phyloP scores from a whole-genome alignment of 2,888 invertebrate genomes.

The Aphidoletes aphidimyza region DNA sequence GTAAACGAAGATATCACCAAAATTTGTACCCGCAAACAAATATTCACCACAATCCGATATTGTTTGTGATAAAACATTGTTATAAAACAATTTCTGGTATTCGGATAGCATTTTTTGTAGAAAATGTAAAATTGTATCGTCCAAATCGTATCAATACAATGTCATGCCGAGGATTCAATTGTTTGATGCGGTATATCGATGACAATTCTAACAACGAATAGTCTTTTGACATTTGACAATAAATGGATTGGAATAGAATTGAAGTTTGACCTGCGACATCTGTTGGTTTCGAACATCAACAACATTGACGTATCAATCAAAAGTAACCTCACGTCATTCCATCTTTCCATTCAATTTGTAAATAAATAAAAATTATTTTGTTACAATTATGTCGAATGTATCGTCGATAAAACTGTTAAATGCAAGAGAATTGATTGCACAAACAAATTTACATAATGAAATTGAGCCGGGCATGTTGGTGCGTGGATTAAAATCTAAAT shows the following conservation, averaged over 20 bases:
- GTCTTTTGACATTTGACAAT: too few species aligned
- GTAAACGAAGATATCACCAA: conserved; percentile 84
- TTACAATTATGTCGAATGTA: not conserved
- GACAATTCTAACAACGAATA: too few species aligned
- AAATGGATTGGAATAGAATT: too few species aligned
- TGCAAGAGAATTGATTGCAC: not conserved
- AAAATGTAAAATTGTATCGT: not conserved
- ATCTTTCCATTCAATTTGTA: not conserved
- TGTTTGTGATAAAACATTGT: conserved; percentile 82
- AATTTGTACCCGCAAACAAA: conserved; percentile 84
- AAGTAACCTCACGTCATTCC: not conserved
- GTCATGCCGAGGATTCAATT: too few species aligned
- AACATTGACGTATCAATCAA: too few species aligned
- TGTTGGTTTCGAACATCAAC: too few species aligned
- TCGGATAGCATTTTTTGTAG: conserved; percentile 34
- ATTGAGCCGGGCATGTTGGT: not conserved
- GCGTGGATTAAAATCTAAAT: not conserved
- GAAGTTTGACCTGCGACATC: too few species aligned
- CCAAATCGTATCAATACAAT: too few species aligned
- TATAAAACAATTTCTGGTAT: conserved; percentile 74
- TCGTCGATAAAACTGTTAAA: not conserved
- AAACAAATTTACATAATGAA: not conserved
- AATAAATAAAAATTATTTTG: not conserved
- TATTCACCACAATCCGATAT: conserved; percentile 87
- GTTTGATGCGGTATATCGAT: too few species aligned